Conservation (phyloP, 1,140 invertebrate species). For the Drosophila paulistorum region DNA sequence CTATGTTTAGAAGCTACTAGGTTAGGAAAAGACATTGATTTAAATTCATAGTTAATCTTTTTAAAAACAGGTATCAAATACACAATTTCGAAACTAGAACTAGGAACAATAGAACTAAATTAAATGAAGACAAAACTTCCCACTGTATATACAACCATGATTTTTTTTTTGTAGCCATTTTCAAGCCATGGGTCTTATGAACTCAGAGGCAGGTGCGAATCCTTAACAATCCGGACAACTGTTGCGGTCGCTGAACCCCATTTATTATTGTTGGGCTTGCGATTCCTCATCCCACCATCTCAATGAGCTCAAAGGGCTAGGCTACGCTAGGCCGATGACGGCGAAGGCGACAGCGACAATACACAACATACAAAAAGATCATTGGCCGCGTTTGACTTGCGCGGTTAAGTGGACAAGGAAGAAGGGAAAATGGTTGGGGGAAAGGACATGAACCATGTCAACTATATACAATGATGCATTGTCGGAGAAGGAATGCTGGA, state of each 20-base stretch:
- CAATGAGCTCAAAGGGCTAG: not conserved
- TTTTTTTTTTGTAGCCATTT: not conserved
- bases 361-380: constrained; percentile 12
- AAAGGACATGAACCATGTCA: constrained; percentile 28
- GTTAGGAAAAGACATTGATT: too few species aligned
- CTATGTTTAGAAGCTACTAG: too few species aligned
- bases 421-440: not conserved
- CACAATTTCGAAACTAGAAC: too few species aligned
- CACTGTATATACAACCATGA: not conserved
- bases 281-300: not conserved
- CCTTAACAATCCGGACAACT: constrained; percentile 20
- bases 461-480: constrained; percentile 5
- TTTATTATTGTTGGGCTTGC: constrained; percentile 14
- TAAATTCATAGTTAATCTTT: too few species aligned
- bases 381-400: constrained; percentile 16
- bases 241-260: constrained; percentile 24
- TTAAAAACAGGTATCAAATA: too few species aligned
- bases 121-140: too few species aligned
- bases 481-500: constrained; percentile 10
- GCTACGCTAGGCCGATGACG: not conserved
- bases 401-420: too few species aligned
- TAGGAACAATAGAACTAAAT: too few species aligned
- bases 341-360: not conserved
- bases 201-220: constrained; percentile 7
- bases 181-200: not conserved